A percentile compares a stretch with the other conserved stretches of the same genome.
Evolutionary conservation across 2,113 vertebrate genomes (phyloP).

Genomic region (Nothoprocta perdicaria): DNA sequence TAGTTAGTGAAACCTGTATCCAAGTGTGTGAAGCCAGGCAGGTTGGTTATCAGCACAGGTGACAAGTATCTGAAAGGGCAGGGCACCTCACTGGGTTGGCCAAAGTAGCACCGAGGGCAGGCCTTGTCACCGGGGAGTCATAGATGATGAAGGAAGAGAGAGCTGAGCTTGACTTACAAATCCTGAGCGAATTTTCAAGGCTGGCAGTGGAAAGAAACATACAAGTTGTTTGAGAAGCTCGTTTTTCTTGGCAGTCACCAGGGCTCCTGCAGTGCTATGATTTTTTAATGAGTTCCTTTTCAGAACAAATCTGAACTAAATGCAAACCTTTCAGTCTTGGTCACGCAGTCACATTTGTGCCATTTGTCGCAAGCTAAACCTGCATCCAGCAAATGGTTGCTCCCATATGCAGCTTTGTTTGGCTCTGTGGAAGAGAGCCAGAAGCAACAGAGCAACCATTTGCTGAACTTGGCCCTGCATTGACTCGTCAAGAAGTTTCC

Average conservation of each 20-base stretch:
- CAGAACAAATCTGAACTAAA: neutral
- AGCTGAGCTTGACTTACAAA: neutral
- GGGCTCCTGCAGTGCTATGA: neutral
- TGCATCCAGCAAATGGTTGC: neutral
- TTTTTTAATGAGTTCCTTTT: slow-evolving; percentile 44
- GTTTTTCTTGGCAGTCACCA: slow-evolving; percentile 48
- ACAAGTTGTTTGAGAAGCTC: neutral
- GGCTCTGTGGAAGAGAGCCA: neutral
- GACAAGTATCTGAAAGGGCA: neutral
- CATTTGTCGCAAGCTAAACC: slow-evolving; percentile 7
- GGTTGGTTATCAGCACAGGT: neutral
- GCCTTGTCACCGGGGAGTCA: neutral
- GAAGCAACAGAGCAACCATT: neutral
- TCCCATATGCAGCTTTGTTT: neutral
- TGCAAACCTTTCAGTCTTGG: neutral
- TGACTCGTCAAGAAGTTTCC: neutral
- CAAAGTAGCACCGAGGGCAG: neutral
- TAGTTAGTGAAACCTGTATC: neutral
- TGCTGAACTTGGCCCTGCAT: neutral
- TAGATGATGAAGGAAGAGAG: neutral
- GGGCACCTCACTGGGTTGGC: too few species aligned
- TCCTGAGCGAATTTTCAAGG: neutral
- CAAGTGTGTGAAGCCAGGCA: neutral
- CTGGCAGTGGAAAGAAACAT: slow-evolving; percentile 16
- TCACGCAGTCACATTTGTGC: neutral